phyloP scores from a whole-genome alignment of 2,888 invertebrate species.

The Polietes domitor region DNA sequence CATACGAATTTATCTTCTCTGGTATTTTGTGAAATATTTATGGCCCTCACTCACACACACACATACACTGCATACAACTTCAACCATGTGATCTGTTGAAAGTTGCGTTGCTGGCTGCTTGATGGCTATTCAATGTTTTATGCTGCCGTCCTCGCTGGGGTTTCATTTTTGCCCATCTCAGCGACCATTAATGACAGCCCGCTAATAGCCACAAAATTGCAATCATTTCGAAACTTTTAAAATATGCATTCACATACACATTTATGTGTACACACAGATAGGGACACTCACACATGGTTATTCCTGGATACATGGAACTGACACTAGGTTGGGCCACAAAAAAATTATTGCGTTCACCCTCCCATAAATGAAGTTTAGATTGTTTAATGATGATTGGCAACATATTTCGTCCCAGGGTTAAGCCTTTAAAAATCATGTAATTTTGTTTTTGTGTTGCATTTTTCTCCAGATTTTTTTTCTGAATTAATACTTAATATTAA shows the following conservation, averaged over 20 bases:
- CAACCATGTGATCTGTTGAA: not conserved
- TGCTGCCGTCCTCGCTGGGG: not conserved
- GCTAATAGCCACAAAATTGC: conserved; percentile 64
- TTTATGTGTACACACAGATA: not conserved
- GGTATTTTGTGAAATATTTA: conserved; percentile 14
- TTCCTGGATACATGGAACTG: too few species aligned
- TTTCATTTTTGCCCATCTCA: not conserved
- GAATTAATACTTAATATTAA: too few species aligned
- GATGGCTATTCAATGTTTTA: not conserved
- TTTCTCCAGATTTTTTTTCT: too few species aligned
- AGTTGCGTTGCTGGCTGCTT: conserved; percentile 15
- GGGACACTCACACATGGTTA: not conserved
- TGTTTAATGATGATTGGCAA: too few species aligned
- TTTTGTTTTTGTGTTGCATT: too few species aligned
- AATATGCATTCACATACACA: conserved; percentile 11
- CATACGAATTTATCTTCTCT: conserved; percentile 18
- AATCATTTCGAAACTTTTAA: conserved; percentile 54
- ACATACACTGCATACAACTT: not conserved
- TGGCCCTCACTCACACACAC: not conserved
- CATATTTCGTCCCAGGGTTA: too few species aligned
- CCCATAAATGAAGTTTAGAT: too few species aligned
- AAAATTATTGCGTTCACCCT: too few species aligned
- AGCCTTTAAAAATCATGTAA: too few species aligned
- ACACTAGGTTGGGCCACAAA: too few species aligned
- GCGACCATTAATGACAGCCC: conserved; percentile 60